Conservation (phyloP, 2,888 invertebrate genomes). For the Pachycephus smyrnensis region DNA sequence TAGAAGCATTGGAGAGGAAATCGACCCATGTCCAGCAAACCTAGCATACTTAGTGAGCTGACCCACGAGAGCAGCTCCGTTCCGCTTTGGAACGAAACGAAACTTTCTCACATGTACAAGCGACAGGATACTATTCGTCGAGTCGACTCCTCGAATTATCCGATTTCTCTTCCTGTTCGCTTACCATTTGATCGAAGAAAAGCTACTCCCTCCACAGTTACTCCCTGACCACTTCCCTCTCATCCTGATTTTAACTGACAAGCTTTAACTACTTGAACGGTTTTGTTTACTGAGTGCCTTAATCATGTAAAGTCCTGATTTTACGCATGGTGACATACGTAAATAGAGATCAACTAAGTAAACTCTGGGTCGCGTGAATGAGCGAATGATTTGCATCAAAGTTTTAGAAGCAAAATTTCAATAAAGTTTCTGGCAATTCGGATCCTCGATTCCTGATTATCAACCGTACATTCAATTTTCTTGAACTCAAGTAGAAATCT, state of each 20-base stretch:
- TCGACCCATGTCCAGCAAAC: background rate
- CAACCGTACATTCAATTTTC: background rate
- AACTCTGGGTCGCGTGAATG: background rate
- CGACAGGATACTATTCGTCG: too few relatives aligned
- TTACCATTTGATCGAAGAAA: background rate
- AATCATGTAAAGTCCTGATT: background rate
- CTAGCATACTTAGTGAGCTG: background rate
- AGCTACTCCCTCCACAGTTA: background rate
- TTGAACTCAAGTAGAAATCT: background rate
- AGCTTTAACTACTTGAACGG: background rate
- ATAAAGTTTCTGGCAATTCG: too few relatives aligned
- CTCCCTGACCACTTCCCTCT: too few relatives aligned
- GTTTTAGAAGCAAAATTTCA: background rate
- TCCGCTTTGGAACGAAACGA: background rate
- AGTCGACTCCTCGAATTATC: background rate
- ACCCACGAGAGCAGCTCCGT: background rate
- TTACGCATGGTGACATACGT: background rate
- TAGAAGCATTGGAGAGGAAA: background rate
- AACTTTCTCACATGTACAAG: background rate
- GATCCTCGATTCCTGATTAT: background rate
- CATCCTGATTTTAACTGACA: background rate
- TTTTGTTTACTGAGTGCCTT: background rate
- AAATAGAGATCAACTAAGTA: background rate
- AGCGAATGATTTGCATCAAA: background rate
- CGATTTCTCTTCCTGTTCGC: background rate